phyloP scores from a whole-genome alignment of 1,140 invertebrate species.

The Tetramorium parvispinum region DNA sequence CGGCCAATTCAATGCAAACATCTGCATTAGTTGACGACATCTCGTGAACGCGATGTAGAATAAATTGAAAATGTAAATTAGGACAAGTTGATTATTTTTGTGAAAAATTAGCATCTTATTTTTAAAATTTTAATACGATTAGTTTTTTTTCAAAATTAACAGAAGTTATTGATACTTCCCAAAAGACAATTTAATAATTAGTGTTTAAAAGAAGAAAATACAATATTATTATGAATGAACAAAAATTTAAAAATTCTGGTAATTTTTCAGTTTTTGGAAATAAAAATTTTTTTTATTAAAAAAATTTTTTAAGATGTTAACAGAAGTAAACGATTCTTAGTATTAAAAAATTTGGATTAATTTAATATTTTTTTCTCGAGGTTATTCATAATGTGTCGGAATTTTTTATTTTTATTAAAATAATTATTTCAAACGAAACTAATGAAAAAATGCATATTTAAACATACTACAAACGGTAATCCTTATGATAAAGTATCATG shows the following conservation, averaged over 20 bases:
- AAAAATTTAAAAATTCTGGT: not conserved
- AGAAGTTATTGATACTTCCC: not conserved
- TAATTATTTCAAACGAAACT: not conserved
- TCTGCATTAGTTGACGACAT: constrained; percentile 53
- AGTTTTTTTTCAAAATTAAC: not conserved
- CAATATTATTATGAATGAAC: too few species aligned
- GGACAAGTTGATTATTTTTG: not conserved
- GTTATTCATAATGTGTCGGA: not conserved
- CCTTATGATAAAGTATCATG: constrained; percentile 7
- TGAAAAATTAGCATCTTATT: not conserved
- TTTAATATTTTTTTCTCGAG: not conserved
- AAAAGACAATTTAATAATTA: not conserved
- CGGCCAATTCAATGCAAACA: constrained; percentile 64
- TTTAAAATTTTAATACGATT: not conserved
- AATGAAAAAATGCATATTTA: not conserved
- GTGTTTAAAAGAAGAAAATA: not conserved
- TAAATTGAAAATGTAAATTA: not conserved
- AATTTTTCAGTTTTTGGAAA: not conserved
- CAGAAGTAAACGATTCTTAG: not conserved
- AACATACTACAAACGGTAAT: not conserved
- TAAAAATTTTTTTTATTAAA: not conserved
- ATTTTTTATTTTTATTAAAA: not conserved
- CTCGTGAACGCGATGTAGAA: not conserved
- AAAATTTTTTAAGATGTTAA: not conserved
- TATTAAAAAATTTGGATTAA: not conserved